A percentile compares a stretch with the other conserved stretches of the same genome.
Evolutionary conservation across 1,140 invertebrate genomes (phyloP).

Genomic region (Zaprionus ghesquierei): DNA sequence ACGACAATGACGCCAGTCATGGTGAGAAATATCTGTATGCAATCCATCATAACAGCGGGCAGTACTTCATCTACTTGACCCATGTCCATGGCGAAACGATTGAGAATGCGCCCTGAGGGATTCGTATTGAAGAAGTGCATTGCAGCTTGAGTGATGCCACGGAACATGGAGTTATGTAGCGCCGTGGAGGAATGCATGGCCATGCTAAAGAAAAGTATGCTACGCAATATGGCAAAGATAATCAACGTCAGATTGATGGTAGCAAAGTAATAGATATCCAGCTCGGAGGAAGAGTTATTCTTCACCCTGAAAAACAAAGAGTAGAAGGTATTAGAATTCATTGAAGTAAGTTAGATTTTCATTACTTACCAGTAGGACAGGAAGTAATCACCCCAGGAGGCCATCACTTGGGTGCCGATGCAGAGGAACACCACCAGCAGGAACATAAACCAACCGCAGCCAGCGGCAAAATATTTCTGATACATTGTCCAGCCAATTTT

Average conservation of each 20-base stretch:
- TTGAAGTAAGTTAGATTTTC: background rate
- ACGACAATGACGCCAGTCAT: constrained; percentile 90
- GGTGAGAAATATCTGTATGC: constrained; percentile 88
- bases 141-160: constrained; percentile 82
- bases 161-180: constrained; percentile 65
- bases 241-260: constrained; percentile 86
- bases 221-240: constrained; percentile 84
- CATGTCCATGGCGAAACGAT: constrained; percentile 91
- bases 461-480: constrained; percentile 85
- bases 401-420: constrained; percentile 85
- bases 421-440: constrained; percentile 80
- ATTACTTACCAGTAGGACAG: constrained; percentile 85
- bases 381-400: constrained; percentile 87
- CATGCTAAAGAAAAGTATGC: constrained; percentile 87
- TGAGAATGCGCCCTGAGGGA: constrained; percentile 89
- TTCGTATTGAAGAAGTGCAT: constrained; percentile 93
- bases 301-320: constrained; percentile 83
- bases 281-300: constrained; percentile 40
- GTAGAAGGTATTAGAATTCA: background rate
- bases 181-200: constrained; percentile 89
- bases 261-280: constrained; percentile 82
- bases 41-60: constrained; percentile 87
- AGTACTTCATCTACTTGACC: constrained; percentile 83
- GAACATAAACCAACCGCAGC: constrained; percentile 83
- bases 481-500: constrained; percentile 85